Percentiles rank a stretch among this genome's conserved stretches.
Conservation (phyloP, 2,113 vertebrate genomes). For the Emydura subglobosa region DNA sequence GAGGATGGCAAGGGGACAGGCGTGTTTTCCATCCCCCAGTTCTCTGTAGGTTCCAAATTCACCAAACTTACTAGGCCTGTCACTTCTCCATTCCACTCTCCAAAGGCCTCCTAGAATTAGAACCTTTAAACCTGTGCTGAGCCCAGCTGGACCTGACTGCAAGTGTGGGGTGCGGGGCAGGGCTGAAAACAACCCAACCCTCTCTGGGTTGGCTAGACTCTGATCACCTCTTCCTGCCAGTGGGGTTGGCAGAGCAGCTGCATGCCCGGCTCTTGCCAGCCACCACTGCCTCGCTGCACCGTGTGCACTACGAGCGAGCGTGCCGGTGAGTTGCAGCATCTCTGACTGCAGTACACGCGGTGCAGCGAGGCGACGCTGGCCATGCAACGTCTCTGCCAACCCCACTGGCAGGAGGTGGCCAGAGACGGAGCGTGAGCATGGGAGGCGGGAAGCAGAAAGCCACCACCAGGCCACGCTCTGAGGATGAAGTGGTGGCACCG, state of each 20-base stretch:
- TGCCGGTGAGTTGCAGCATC: background rate
- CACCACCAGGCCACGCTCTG: too few species aligned
- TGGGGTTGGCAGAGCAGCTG: background rate
- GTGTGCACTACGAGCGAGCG: too few species aligned
- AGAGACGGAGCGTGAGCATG: too few species aligned
- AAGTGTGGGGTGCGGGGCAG: background rate
- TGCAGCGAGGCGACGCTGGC: too few species aligned
- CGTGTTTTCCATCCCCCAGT: constrained; percentile 2
- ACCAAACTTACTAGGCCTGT: background rate
- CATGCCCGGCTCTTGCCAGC: background rate
- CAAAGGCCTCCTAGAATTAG: background rate
- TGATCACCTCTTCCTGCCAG: background rate
- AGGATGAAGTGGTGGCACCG: too few species aligned
- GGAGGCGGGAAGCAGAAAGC: too few species aligned
- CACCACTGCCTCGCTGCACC: background rate
- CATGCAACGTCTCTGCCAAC: too few species aligned
- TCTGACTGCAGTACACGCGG: background rate
- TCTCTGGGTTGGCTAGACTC: background rate
- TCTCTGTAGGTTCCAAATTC: background rate
- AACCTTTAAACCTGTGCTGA: background rate
- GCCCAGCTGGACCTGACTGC: background rate
- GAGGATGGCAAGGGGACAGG: background rate
- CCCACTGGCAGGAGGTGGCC: too few species aligned
- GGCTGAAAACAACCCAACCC: too few species aligned
- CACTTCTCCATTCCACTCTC: background rate